Percentiles rank a stretch among this genome's conserved stretches.
These are phyloP conservation scores for Bemisia tabaci DNA, from an alignment of 1,140 invertebrate species.

Conservation along the genomic window DNA sequence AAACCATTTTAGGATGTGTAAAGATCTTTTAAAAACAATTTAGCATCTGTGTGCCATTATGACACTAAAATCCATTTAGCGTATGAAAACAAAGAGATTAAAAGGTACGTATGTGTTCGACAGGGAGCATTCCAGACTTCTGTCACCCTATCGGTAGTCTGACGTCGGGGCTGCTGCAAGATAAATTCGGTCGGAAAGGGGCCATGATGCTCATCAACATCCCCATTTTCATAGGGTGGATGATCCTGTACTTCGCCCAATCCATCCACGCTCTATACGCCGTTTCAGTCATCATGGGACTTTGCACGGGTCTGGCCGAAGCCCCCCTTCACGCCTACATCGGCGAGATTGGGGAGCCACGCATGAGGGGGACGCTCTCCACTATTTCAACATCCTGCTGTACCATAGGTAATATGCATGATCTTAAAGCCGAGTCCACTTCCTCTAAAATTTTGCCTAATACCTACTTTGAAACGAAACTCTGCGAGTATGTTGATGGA, in stretches of 20 bases:
- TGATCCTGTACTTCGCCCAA: constrained; percentile 16
- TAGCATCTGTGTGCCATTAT: no score
- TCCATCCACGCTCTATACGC: constrained; percentile 13
- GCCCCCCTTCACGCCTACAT: constrained; percentile 37
- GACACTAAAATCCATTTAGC: no score
- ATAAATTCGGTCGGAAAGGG: constrained; percentile 16
- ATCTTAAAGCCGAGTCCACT: constrained; percentile 16
- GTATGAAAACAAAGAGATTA: no score
- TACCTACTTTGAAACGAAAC: no score
- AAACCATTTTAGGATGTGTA: no score
- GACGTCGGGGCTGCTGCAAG: constrained; percentile 13
- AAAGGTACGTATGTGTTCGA: no score
- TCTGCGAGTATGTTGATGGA: no score
- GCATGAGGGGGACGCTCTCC: constrained; percentile 13
- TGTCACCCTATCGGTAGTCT: constrained; percentile 15
- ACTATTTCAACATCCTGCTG: no score
- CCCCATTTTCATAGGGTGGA: constrained; percentile 16
- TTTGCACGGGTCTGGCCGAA: constrained; percentile 34
- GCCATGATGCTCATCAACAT: constrained; percentile 21
- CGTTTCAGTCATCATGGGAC: constrained; percentile 17
- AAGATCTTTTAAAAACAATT: no score
- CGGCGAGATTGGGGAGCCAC: constrained; percentile 35
- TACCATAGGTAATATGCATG: no score
- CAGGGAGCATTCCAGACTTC: constrained; percentile 18
- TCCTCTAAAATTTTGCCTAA: no score